These are phyloP conservation scores for Acinonyx jubatus DNA, from an alignment of 2,113 vertebrate species.

Conservation along the genomic window DNA sequence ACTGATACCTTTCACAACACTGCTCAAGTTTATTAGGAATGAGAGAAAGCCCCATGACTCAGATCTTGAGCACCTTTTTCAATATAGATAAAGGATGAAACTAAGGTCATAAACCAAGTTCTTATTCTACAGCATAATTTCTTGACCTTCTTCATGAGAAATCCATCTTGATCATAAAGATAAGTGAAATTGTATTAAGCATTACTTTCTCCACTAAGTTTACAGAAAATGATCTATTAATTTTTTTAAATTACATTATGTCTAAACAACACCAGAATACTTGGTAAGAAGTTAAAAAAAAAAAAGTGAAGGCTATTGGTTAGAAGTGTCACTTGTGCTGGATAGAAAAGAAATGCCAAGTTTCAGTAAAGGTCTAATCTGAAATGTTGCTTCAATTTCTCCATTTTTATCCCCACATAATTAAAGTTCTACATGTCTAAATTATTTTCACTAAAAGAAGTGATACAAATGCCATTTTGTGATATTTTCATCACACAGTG, in stretches of 20 bases:
- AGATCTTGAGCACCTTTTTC: neutral
- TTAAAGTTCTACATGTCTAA: neutral
- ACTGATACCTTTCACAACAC: neutral
- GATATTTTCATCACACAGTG: neutral
- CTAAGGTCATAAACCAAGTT: neutral
- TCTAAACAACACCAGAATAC: neutral
- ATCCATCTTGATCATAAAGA: neutral
- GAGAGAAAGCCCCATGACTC: neutral
- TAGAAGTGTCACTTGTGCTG: neutral
- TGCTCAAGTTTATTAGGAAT: neutral
- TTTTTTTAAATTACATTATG: neutral
- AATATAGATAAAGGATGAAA: neutral
- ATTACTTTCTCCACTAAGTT: neutral
- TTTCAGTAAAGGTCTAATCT: neutral
- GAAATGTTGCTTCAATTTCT: neutral
- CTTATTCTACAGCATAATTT: neutral
- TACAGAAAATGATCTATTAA: neutral
- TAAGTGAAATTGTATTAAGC: neutral
- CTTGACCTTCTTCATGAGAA: conserved; percentile 1
- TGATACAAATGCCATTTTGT: neutral
- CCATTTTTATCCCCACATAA: neutral
- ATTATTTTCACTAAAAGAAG: neutral
- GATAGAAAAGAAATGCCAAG: neutral
- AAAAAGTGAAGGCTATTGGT: neutral
- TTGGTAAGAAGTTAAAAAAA: neutral